Conservation (phyloP, 2,797 vertebrate species). For the Danio aesculapii region DNA sequence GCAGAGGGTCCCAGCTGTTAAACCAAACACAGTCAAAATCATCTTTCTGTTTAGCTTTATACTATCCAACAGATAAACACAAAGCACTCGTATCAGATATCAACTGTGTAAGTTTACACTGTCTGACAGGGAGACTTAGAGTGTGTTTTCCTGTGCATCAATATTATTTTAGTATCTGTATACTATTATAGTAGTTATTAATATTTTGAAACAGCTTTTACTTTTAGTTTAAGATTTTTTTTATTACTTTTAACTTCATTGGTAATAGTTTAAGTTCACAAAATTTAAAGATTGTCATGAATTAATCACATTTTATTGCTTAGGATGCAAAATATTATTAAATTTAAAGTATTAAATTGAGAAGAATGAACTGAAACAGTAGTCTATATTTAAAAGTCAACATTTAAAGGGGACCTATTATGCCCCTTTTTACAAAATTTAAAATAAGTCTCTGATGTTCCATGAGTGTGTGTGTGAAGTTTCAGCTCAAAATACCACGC, state of each 20-base stretch:
- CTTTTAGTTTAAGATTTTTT: neutral
- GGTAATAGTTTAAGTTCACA: neutral
- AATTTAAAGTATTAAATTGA: too few species aligned
- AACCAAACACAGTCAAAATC: conserved; percentile 12
- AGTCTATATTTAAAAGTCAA: too few species aligned
- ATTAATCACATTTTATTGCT: too few species aligned
- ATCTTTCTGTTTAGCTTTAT: conserved; percentile 9
- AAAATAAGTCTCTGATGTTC: too few species aligned
- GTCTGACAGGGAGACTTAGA: neutral
- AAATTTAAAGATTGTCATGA: too few species aligned
- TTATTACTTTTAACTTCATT: too few species aligned
- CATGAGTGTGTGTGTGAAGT: too few species aligned
- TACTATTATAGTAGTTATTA: neutral
- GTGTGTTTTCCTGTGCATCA: neutral
- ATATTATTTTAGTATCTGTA: neutral
- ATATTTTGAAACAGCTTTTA: neutral
- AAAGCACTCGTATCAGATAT: neutral
- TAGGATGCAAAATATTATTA: too few species aligned
- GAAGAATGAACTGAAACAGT: too few species aligned
- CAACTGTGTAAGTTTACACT: conserved; percentile 3
- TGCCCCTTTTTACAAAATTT: too few species aligned
- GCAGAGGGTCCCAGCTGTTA: conserved; percentile 14
- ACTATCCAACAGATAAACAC: conserved; percentile 12
- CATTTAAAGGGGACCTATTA: too few species aligned
- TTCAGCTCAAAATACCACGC: too few species aligned